Evolutionary conservation across 2,797 vertebrate genomes (phyloP), one percentile per base, ranked within the genome.

Genomic region (Dromococcyx pavoninus): DNA sequence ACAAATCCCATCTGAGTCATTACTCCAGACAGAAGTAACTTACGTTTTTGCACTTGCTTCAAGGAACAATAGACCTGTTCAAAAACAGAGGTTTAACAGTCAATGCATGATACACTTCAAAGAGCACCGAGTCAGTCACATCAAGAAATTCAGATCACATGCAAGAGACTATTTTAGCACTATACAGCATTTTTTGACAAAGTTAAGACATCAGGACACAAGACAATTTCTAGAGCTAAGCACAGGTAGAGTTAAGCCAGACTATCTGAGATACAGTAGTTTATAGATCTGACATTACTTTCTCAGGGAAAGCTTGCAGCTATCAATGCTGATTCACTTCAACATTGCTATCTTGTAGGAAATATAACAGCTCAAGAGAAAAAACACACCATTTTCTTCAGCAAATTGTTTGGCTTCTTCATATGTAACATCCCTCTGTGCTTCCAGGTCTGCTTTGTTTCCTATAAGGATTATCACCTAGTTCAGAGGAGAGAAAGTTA

Each of bases 391-490:
- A 9, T 99, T 99, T 98, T 99, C 99, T 95, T 99, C 99, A 56
- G 99, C 99, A 92, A 99, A 99, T 97, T 99, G 99, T 96, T 99
- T 99, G 97, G 99, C 99, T 98, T 99, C 99, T 96, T 99, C 99
- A 27, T 99, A 99, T 27, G 99, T 99, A 92, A 99, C 99, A 95
- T 99, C 99, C 91, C 99, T 97, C 98, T 99, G 99, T 82, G 99
- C 99, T 97, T 99, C 99, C 97, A 99, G 98, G 90, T 99, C 99
- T 66, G 98, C 99, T 98, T 99, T 99, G 96, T 99, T 99, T 95
- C 99, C 99, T 93, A 99, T 99, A 94, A 99, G 98, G 97, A 99
- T 99, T 97, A 99, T 99, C 97, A 99, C 99, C 99, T 99, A 96
- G 91, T 89, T 86, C 79, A 87, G 89, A 75, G 97, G 83, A 89